A percentile compares a stretch with the other conserved stretches of the same genome.
These are phyloP conservation scores for Trypoxylus dichotomus DNA, from an alignment of 1,140 invertebrate genomes.

Conservation along the genomic window DNA sequence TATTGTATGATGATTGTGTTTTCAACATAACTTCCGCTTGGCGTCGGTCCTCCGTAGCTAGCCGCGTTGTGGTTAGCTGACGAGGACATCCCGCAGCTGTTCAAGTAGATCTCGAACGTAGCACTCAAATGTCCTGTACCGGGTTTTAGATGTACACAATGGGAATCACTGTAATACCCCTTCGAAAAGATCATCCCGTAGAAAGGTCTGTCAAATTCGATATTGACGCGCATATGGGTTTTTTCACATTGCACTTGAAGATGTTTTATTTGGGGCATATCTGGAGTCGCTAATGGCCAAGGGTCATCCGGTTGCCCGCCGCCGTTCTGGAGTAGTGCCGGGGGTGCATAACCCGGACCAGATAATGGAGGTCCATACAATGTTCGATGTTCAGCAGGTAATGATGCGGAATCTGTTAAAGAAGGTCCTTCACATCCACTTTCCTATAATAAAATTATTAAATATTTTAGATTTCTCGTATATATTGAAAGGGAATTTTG, in stretches of 20 bases:
- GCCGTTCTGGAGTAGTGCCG: slow-evolving; percentile 53
- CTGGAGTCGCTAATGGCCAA: slow-evolving; percentile 80
- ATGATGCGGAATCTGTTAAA: slow-evolving; percentile 69
- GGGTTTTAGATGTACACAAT: slow-evolving; percentile 88
- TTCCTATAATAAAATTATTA: slow-evolving; percentile 57
- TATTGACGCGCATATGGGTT: slow-evolving; percentile 92
- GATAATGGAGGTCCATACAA: slow-evolving; percentile 72
- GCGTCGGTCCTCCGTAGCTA: slow-evolving; percentile 74
- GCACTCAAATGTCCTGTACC: slow-evolving; percentile 86
- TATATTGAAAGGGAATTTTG: no score
- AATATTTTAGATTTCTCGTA: background rate
- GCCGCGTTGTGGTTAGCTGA: slow-evolving; percentile 83
- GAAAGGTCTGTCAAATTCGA: slow-evolving; percentile 92
- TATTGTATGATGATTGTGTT: slow-evolving; percentile 95
- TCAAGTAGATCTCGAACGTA: slow-evolving; percentile 89
- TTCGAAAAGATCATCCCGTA: slow-evolving; percentile 96
- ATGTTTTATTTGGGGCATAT: slow-evolving; percentile 89
- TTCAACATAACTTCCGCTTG: slow-evolving; percentile 89
- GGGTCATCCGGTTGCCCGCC: slow-evolving; percentile 64
- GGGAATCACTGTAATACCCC: slow-evolving; percentile 86
- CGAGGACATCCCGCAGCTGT: slow-evolving; percentile 88
- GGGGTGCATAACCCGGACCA: slow-evolving; percentile 57
- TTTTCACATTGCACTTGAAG: slow-evolving; percentile 95
- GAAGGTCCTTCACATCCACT: slow-evolving; percentile 73
- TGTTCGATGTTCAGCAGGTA: slow-evolving; percentile 76